Conservation (phyloP, 2,888 invertebrate genomes). For the Yponomeuta sedellus region DNA sequence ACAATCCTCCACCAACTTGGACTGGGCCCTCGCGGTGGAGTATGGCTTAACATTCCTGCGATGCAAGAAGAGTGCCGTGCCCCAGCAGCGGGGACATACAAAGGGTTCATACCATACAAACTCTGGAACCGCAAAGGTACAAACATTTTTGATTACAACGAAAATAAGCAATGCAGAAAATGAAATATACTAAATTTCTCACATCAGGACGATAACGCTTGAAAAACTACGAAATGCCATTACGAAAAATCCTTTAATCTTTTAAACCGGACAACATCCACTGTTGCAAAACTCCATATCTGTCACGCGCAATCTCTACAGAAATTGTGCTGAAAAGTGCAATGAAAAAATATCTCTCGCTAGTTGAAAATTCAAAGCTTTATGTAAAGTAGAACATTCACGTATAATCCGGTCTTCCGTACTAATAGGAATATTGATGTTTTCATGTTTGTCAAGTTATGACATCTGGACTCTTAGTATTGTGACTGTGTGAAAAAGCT, state of each 20-base stretch:
- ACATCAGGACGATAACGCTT: neutral
- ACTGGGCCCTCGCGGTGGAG: no score
- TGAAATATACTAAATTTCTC: no score
- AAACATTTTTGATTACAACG: no score
- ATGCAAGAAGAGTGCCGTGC: no score
- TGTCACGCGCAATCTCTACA: neutral
- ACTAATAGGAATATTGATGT: neutral
- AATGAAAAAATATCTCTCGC: neutral
- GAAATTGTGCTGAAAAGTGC: neutral
- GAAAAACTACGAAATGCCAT: neutral
- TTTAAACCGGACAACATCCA: neutral
- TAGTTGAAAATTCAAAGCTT: neutral
- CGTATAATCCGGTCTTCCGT: neutral
- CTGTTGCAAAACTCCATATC: neutral
- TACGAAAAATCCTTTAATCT: neutral
- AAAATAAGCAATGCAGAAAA: no score
- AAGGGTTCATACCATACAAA: no score
- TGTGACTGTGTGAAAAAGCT: no score
- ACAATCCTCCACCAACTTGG: no score
- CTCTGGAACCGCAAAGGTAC: no score
- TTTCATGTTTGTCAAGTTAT: neutral
- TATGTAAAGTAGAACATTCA: neutral
- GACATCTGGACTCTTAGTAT: neutral
- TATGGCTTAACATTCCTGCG: no score
- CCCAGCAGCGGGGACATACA: no score